These are phyloP conservation scores for Etheostoma perlongum DNA, from an alignment of 2,797 vertebrate genomes.

Conservation along the genomic window DNA sequence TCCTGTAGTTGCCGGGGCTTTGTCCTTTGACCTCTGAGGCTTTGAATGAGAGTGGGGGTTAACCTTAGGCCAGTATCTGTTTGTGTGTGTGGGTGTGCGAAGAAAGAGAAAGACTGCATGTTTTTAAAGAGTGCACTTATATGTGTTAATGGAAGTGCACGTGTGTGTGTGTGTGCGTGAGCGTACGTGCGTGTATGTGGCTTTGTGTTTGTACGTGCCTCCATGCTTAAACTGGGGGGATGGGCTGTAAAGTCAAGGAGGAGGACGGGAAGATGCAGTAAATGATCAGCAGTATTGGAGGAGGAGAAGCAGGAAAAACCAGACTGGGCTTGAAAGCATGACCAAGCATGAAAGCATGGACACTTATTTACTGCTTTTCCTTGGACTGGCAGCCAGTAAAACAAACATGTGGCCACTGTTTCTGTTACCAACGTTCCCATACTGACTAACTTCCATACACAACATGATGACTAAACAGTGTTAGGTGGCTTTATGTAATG, in stretches of 20 bases:
- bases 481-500: neutral
- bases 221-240: conserved; percentile 64
- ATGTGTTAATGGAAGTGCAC: conserved; percentile 52
- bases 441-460: neutral
- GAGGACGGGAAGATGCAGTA: conserved; percentile 69
- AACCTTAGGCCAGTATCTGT: conserved; percentile 75
- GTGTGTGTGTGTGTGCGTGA: conserved; percentile 26
- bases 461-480: neutral
- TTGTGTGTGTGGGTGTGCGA: conserved; percentile 58
- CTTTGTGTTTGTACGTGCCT: conserved; percentile 47
- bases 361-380: neutral
- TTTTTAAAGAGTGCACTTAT: conserved; percentile 67
- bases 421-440: neutral
- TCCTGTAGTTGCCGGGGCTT: conserved; percentile 79
- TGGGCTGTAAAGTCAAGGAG: conserved; percentile 58
- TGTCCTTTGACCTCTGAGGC: conserved; percentile 80
- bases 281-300: conserved; percentile 54
- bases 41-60: conserved; percentile 75
- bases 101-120: conserved; percentile 56
- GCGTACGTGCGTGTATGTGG: conserved; percentile 22
- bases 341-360: conserved; percentile 2
- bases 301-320: conserved; percentile 54
- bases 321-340: conserved; percentile 38
- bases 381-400: neutral
- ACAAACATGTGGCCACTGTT: neutral